Base-by-base conservation (phyloP, 2,888 invertebrate genomes). In the Mactromeris polynyma region DNA sequence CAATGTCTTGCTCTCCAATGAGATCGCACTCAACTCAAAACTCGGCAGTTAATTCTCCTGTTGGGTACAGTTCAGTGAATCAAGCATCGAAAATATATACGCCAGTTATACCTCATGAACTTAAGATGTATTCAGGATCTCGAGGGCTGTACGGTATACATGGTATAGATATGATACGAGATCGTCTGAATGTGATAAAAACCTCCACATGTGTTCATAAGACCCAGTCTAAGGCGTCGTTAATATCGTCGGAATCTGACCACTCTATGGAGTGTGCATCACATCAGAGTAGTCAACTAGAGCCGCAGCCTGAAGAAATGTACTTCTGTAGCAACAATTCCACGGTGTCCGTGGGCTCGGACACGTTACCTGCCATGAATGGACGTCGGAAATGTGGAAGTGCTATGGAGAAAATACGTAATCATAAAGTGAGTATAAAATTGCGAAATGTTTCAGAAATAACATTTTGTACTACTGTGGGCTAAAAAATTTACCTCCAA, bases 161-260 rank as follows among this genome's bases (percentile, higher is more conserved):
- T 54, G 90, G 93, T 54, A 91, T 91, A 40, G 93, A 91, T 33
- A 86, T 93, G 78, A 81, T 92, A 42, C 87, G 90, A 87, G 91
- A 91, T 86, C 46, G 93, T 58, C 88, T 93, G n/a, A 93, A 93
- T 82, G 88, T 93, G 51, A 91, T 91, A 86, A 90, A 91, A 89
- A 93, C 93, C 9, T 91, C 93, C 31, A 90, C 92, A 38, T 88
- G 93, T 93, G 91, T 94, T 82, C 94, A 94, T 86, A 94, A 95
- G 86, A 94, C 94, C 26, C 92, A 94, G 17, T 95, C 95, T 19
- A 93, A 93, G 82, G 94, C 95, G 17, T 96, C 96, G 1, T 90
- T 95, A 36, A 89, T 95, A 81, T 95, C 95, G 0, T 94, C 95
- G 0, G 95, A 94, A 81, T 96, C 96, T 0, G 96, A 96, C 80